Conservation (phyloP, 2,113 vertebrate species). For the Glaucomys volans region DNA sequence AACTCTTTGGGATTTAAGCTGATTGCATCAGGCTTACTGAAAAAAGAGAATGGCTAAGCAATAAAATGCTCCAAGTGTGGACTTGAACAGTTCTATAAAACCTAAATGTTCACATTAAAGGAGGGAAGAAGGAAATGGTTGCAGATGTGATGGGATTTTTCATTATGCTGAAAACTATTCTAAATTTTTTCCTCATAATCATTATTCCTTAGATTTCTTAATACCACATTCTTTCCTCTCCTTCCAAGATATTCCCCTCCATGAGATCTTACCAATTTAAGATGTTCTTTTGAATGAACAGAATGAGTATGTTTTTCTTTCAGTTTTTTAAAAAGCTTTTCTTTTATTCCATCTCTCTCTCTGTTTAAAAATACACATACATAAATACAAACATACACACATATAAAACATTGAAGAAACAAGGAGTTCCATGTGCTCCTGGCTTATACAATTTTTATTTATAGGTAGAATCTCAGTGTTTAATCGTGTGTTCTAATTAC, state of each 20-base stretch:
- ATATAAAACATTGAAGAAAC: not conserved
- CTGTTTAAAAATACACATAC: not conserved
- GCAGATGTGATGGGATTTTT: slow-evolving; percentile 62
- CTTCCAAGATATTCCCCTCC: slow-evolving; percentile 7
- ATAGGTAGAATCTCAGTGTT: slow-evolving; percentile 72
- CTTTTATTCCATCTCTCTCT: not conserved
- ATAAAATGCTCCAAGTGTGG: slow-evolving; percentile 61
- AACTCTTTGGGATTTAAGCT: slow-evolving; percentile 79
- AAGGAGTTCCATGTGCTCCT: slow-evolving; percentile 57
- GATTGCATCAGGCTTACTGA: slow-evolving; percentile 58
- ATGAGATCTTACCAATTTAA: slow-evolving; percentile 65
- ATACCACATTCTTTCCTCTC: slow-evolving; percentile 58
- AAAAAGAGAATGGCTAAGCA: slow-evolving; percentile 61
- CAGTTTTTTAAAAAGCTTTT: slow-evolving; percentile 73
- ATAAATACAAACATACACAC: not conserved
- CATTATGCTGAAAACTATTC: slow-evolving; percentile 75
- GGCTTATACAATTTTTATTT: slow-evolving; percentile 81
- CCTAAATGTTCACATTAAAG: slow-evolving; percentile 64
- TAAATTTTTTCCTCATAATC: slow-evolving; percentile 70
- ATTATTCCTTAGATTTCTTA: slow-evolving; percentile 65
- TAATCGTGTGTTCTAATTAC: slow-evolving; percentile 87
- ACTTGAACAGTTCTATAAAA: slow-evolving; percentile 63
- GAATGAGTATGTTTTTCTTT: slow-evolving; percentile 67
- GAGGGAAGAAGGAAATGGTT: slow-evolving; percentile 61
- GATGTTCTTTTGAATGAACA: slow-evolving; percentile 71